These are phyloP conservation scores for Scotopteryx bipunctaria DNA, from an alignment of 2,888 invertebrate species.

Conservation along the genomic window DNA sequence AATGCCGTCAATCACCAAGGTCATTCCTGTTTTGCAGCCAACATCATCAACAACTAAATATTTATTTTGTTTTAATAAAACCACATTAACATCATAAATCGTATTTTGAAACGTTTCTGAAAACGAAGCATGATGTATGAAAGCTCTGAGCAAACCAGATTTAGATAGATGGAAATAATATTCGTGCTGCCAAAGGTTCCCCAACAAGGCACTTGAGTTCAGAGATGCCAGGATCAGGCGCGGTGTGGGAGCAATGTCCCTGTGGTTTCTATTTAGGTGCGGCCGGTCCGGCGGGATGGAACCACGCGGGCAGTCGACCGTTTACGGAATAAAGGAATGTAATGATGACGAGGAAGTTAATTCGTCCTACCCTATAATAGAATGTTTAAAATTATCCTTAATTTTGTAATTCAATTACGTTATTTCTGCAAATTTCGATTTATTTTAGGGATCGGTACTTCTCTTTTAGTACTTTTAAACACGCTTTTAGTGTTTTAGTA, in stretches of 20 bases:
- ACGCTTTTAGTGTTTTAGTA: no score
- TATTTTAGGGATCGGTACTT: no score
- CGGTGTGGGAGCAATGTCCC: conserved; percentile 79
- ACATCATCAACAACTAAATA: conserved; percentile 33
- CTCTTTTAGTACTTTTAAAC: no score
- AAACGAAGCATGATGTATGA: conserved; percentile 11
- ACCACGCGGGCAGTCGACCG: conserved; percentile 74
- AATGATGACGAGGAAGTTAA: conserved; percentile 46
- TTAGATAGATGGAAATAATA: conserved; percentile 36
- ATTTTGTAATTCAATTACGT: no score
- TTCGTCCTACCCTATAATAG: background rate
- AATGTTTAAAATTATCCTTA: no score
- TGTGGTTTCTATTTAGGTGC: conserved; percentile 83
- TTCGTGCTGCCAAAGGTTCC: conserved; percentile 51
- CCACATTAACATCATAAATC: conserved; percentile 45
- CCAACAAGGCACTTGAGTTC: conserved; percentile 71
- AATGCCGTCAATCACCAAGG: conserved; percentile 55
- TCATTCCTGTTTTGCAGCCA: conserved; percentile 34
- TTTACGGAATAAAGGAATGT: conserved; percentile 73
- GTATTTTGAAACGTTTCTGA: conserved; percentile 37
- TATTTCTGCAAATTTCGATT: no score
- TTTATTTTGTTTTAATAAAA: conserved; percentile 35
- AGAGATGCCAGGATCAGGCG: conserved; percentile 69
- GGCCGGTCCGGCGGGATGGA: conserved; percentile 75
- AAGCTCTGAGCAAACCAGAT: conserved; percentile 27